Conservation (phyloP, 2,113 vertebrate genomes). For the Myotis yumanensis region DNA sequence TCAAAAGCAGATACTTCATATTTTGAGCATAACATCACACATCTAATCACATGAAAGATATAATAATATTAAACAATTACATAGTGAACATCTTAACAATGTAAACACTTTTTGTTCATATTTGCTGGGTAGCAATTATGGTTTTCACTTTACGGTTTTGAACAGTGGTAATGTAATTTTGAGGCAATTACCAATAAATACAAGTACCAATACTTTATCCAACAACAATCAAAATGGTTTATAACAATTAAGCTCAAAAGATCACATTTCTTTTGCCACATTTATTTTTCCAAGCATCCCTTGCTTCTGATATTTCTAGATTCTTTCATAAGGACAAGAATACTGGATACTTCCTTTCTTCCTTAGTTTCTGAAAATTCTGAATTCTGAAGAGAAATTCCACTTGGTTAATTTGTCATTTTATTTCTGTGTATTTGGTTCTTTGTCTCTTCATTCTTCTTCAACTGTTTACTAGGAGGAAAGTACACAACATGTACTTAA, state of each 20-base stretch:
- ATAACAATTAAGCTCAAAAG: slow-evolving; percentile 84
- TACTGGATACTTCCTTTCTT: slow-evolving; percentile 74
- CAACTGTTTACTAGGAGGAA: slow-evolving; percentile 73
- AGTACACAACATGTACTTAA: slow-evolving; percentile 58
- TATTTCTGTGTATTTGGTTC: slow-evolving; percentile 84
- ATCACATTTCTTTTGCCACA: slow-evolving; percentile 80
- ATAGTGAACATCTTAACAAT: not conserved
- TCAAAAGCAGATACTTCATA: slow-evolving; percentile 49
- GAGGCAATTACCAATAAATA: slow-evolving; percentile 39
- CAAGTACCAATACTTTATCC: slow-evolving; percentile 16
- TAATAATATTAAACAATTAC: slow-evolving; percentile 39
- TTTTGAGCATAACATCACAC: slow-evolving; percentile 39
- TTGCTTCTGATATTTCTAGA: slow-evolving; percentile 78
- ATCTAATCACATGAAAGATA: slow-evolving; percentile 23
- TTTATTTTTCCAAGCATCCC: slow-evolving; percentile 75
- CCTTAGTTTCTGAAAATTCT: slow-evolving; percentile 75
- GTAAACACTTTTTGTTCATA: slow-evolving; percentile 27
- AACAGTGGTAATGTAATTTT: slow-evolving; percentile 24
- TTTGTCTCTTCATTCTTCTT: slow-evolving; percentile 68
- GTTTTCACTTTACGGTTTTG: slow-evolving; percentile 46
- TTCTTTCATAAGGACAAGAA: slow-evolving; percentile 61
- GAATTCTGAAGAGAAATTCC: slow-evolving; percentile 66
- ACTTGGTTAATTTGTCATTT: slow-evolving; percentile 70
- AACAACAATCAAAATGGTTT: slow-evolving; percentile 56
- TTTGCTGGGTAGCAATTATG: not conserved